Evolutionary conservation across 1,140 invertebrate species (phyloP), one percentile per base, ranked within the genome.

Genomic region (Andricus grossulariae): DNA sequence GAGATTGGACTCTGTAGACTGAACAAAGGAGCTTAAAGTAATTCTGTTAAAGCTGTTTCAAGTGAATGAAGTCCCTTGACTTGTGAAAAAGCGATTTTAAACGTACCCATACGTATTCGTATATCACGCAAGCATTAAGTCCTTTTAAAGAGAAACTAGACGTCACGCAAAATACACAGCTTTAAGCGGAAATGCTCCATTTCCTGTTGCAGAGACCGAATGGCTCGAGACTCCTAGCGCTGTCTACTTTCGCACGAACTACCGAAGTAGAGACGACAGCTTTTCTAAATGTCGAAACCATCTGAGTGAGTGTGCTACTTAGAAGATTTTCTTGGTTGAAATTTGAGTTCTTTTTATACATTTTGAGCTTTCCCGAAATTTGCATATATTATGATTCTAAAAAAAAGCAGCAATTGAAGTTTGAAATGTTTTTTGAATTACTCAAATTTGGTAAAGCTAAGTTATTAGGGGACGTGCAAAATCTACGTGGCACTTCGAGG

Each of bases 141-240:
- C 60, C 25, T 66, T 66, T 66, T 66, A 66, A 66, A 66, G 60
- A 66, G 60, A 66, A 66, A 66, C 60, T 66, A 66, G 60, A 66
- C 60, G 60, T 66, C 60, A 21, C 25, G 60, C 60, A 66, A 66
- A 66, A 66, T 75, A 72, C 77, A 80, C 45, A 80, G 60, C 79
- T 73, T 82, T 72, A 74, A 77, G 74, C 72, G 72, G 80, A 80
- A 84, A 82, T 78, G 60, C 75, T 83, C 73, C 76, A 83, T 80
- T 84, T 84, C 72, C 81, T 66, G 54, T 75, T 50, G 45, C 74
- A 77, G 79, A 80, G 72, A 71, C 50, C 21, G 25, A 66, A 66
- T 66, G 32, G 21, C 60, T 66, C 39, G 39, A 45, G 39, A 45
- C 39, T 45, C 39, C 60, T 66, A 39, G 60, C 25, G 60, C 25